These are phyloP conservation scores for Lasioglossum albipes DNA, from an alignment of 1,140 invertebrate species.

Conservation along the genomic window DNA sequence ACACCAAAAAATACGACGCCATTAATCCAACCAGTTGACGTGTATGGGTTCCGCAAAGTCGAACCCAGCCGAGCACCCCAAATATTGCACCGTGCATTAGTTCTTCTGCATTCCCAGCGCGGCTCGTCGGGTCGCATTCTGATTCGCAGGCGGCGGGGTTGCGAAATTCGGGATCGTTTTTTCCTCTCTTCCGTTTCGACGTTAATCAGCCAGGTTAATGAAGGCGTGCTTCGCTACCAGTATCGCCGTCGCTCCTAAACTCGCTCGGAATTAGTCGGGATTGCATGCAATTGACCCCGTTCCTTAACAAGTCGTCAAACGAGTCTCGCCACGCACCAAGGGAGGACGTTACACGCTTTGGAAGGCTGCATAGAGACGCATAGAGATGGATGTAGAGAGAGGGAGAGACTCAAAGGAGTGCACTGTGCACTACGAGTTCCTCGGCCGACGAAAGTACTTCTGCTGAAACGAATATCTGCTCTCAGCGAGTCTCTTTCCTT, in stretches of 20 bases:
- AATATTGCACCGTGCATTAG: too few relatives aligned
- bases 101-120: too few relatives aligned
- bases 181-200: conserved; percentile 32
- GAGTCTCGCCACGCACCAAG: conserved; percentile 44
- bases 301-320: conserved; percentile 59
- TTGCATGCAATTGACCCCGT: conserved; percentile 64
- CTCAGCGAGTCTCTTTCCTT: too few relatives aligned
- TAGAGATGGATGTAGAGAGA: too few relatives aligned
- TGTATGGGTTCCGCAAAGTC: too few relatives aligned
- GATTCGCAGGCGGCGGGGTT: conserved; percentile 13
- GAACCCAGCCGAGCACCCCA: too few relatives aligned
- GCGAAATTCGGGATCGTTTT: conserved; percentile 40
- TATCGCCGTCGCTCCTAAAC: conserved; percentile 53
- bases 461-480: neutral
- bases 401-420: neutral
- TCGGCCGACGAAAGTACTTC: conserved; percentile 3
- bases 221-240: conserved; percentile 22
- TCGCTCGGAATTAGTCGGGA: conserved; percentile 55
- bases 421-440: conserved; percentile 12
- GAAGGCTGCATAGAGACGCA: neutral
- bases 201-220: conserved; percentile 43
- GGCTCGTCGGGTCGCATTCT: too few relatives aligned
- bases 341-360: conserved; percentile 43
- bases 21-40: too few relatives aligned
- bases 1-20: too few relatives aligned